Evolutionary conservation across 37 sponge, comb jelly and placozoan genomes (phyloP).

Genomic region (Tethya wilhelma): DNA sequence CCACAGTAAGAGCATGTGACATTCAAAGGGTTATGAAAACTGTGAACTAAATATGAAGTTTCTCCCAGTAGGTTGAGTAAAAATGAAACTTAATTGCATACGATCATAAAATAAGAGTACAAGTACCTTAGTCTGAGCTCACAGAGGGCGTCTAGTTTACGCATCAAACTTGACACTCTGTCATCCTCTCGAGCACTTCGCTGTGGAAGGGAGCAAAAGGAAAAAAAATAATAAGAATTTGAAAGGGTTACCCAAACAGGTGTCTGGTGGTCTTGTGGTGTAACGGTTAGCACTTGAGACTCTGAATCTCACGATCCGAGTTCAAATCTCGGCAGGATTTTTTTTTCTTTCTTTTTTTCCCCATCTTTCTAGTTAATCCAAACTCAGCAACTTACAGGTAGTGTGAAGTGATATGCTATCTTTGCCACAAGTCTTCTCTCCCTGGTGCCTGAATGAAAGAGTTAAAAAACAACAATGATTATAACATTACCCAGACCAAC

Average conservation of each 20-base stretch:
- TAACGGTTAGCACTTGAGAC: no score
- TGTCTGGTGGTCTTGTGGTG: no score
- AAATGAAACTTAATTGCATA: not conserved
- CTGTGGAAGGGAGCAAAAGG: not conserved
- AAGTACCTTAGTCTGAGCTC: constrained; percentile 57
- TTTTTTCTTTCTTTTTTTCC: not conserved
- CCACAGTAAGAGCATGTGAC: not conserved
- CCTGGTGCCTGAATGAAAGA: constrained; percentile 50
- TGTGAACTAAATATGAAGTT: constrained; percentile 1
- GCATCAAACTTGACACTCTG: constrained; percentile 42
- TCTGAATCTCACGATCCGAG: not conserved
- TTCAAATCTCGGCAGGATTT: not conserved
- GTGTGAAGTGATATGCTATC: constrained; percentile 67
- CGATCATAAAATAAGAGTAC: not conserved
- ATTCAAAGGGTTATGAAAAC: not conserved
- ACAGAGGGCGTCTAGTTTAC: constrained; percentile 69
- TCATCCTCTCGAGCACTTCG: constrained; percentile 44
- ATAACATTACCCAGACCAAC: not conserved
- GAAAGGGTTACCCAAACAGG: no score
- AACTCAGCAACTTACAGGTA: constrained; percentile 41
- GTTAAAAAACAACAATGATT: not conserved
- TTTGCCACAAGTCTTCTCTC: constrained; percentile 67
- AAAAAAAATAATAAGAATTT: no score
- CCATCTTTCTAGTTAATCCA: no score
- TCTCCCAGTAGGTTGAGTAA: not conserved